Percentiles rank a stretch among this genome's conserved stretches.
Conservation (phyloP, 2,797 vertebrate genomes). For the Antennarius maculatus region DNA sequence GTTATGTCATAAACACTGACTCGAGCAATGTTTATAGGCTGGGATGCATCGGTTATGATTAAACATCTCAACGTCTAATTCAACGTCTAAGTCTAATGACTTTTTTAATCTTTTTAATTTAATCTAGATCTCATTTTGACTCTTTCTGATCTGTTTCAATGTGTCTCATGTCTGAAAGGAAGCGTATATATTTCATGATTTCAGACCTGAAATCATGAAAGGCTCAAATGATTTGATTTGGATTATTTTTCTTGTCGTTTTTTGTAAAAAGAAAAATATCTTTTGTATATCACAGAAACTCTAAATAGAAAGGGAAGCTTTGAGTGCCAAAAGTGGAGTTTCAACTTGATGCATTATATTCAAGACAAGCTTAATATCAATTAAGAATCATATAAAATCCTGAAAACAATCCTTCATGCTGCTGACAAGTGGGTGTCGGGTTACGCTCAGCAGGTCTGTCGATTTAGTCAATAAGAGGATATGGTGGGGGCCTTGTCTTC, state of each 20-base stretch:
- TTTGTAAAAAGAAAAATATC: not conserved
- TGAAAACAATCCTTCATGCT: too few relatives aligned
- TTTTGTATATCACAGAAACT: not conserved
- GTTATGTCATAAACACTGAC: slow-evolving; percentile 14
- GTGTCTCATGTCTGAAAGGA: too few relatives aligned
- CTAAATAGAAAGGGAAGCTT: not conserved
- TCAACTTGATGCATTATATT: not conserved
- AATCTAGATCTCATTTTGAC: not conserved
- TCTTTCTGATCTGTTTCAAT: not conserved
- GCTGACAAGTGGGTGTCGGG: too few relatives aligned
- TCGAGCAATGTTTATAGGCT: slow-evolving; percentile 29
- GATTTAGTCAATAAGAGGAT: too few relatives aligned
- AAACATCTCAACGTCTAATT: not conserved
- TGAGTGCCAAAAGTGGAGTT: too few relatives aligned
- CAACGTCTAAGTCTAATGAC: not conserved
- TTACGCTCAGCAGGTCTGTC: too few relatives aligned
- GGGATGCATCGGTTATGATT: slow-evolving; percentile 45
- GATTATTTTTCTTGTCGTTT: not conserved
- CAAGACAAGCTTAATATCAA: too few relatives aligned
- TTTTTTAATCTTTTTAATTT: slow-evolving; percentile 1
- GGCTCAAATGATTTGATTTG: not conserved
- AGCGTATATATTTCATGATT: too few relatives aligned
- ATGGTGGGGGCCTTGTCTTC: too few relatives aligned
- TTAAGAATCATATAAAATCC: too few relatives aligned
- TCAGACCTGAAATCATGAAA: not conserved